These are phyloP conservation scores for Leptarthrus brevirostris DNA, from an alignment of 2,888 invertebrate genomes.

Conservation along the genomic window DNA sequence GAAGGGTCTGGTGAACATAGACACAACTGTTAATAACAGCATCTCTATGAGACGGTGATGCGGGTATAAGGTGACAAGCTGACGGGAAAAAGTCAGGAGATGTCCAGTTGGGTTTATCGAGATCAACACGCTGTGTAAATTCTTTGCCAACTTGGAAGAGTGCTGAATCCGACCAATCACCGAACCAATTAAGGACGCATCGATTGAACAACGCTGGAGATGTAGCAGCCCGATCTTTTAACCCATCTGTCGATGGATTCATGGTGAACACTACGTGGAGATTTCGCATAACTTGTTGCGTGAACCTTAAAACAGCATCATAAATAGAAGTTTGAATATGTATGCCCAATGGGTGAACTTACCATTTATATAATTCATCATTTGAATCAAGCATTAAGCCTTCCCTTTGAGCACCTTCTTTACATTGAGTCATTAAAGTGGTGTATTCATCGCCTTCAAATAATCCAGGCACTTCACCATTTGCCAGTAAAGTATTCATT, in stretches of 20 bases:
- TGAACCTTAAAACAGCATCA: conserved; percentile 73
- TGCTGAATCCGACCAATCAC: conserved; percentile 98
- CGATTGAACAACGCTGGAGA: conserved; percentile 99
- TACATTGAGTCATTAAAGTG: conserved; percentile 99
- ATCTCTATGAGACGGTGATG: conserved; percentile 86
- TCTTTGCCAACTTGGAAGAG: conserved; percentile 96
- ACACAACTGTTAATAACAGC: conserved; percentile 99
- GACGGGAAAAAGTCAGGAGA: conserved; percentile 92
- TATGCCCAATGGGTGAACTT: too few relatives aligned
- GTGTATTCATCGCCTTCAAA: conserved; percentile 99
- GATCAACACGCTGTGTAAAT: conserved; percentile 94
- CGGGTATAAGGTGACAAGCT: conserved; percentile 80
- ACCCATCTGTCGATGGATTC: conserved; percentile 98
- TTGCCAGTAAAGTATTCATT: conserved; percentile 98
- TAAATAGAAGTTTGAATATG: neutral
- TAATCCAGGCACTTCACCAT: conserved; percentile 95
- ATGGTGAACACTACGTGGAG: conserved; percentile 99
- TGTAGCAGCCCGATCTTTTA: conserved; percentile 98
- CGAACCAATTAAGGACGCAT: conserved; percentile 99
- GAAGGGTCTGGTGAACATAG: conserved; percentile 97
- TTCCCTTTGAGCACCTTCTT: conserved; percentile 97
- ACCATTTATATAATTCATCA: conserved; percentile 99
- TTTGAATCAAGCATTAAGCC: conserved; percentile 98
- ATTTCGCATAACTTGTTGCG: conserved; percentile 98
- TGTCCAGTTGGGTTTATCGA: conserved; percentile 87